Base-by-base conservation (phyloP, 2,113 vertebrate species). In the Ameiurus melas region DNA sequence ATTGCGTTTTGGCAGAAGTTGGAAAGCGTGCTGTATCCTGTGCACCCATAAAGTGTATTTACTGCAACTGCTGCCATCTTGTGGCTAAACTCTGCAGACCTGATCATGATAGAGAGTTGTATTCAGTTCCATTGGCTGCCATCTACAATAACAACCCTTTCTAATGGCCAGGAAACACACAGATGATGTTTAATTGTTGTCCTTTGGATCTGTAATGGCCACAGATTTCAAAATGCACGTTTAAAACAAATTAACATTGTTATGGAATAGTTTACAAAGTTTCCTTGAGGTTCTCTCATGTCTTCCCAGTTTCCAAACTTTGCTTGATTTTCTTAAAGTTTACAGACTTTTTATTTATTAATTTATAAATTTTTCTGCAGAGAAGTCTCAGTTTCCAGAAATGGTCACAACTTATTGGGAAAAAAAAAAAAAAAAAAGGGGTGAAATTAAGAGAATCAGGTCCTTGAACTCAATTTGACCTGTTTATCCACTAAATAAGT, bases 61-160 rank as follows among this genome's bases (percentile, higher is more conserved):
- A 5, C 77, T 83, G 84, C 33, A 33, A 39, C 33, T 86, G 85
- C 84, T 83, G 85, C 84, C 88, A 86, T 83, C 88, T 89, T 77
- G 85, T 89, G 88, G 84, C 64, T 64, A 68, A 64, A 33, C 8
- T 16, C 55, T 39, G 30, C n/a, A 85, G 58, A 68, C 62, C 22
- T 57, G 19, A 36, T 39, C 30, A 36, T 36, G 16, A 27, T 5
- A 30, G 27, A 14, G 8, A 81, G 62, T n/a, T 70, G 51, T 55
- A 87, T 79, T 85, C 9, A 22, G 20, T 12, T 27, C 55, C 10
- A 58, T 12, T 27, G 51, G 30, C 51, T 85, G 8, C 13, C 6
- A 62, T 77, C 27, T n/a, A 51, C 9, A 79, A 84, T 55, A 51
- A 51, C 1, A 33, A 58, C 8, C 13, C 43, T 71, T 9, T 30